phyloP scores from a whole-genome alignment of 2,888 invertebrate genomes.

The Lacanobia oleracea region DNA sequence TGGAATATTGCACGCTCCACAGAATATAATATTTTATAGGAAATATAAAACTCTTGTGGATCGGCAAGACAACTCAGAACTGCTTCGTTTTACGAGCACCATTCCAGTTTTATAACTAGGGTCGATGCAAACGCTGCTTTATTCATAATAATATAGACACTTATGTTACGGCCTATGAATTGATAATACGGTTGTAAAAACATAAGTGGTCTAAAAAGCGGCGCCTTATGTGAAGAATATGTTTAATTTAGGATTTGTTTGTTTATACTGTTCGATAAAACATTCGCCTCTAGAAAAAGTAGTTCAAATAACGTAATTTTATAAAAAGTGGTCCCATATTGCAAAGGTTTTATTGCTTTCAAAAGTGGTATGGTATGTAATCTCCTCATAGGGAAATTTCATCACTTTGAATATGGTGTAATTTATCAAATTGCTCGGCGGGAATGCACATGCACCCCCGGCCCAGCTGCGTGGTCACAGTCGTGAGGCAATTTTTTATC shows the following conservation, averaged over 20 bases:
- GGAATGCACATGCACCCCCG: conserved; percentile 84
- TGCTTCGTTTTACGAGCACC: conserved; percentile 69
- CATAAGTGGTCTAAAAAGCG: conserved; percentile 38
- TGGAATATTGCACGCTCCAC: conserved; percentile 67
- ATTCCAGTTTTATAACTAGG: conserved; percentile 69
- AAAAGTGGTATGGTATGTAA: conserved; percentile 69
- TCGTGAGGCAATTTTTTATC: conserved; percentile 85
- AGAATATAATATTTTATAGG: conserved; percentile 72
- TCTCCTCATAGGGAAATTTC: conserved; percentile 79
- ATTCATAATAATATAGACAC: conserved; percentile 65
- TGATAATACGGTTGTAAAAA: conserved; percentile 57
- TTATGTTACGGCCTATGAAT: conserved; percentile 64
- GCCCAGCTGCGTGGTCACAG: conserved; percentile 84
- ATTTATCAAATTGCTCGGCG: conserved; percentile 86
- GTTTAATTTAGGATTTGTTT: conserved; percentile 44
- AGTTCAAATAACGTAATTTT: conserved; percentile 36
- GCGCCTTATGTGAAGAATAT: conserved; percentile 21
- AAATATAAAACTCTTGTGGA: conserved; percentile 69
- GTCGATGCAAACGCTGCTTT: conserved; percentile 63
- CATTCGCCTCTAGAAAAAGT: conserved; percentile 24
- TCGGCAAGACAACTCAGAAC: conserved; percentile 66
- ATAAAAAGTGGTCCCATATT: conserved; percentile 55
- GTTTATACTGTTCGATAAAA: conserved; percentile 43
- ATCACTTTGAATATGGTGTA: conserved; percentile 84
- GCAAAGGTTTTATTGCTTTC: conserved; percentile 62